phyloP scores from a whole-genome alignment of 2,888 invertebrate species.

The Ferdinandea cuprea region DNA sequence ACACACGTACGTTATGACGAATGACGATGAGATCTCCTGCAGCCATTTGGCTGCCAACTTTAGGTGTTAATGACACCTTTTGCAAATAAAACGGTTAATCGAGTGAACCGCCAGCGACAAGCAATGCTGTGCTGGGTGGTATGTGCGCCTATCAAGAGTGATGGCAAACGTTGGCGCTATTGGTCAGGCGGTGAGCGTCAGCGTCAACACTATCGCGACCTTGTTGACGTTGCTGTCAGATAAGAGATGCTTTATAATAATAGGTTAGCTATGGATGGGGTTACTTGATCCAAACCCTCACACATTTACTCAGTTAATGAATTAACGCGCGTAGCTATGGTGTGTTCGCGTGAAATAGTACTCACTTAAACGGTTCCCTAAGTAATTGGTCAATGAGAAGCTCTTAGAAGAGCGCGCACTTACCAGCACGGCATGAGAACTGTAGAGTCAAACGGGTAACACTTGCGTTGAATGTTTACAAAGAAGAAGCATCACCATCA shows the following conservation, averaged over 20 bases:
- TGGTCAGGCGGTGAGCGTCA: neutral
- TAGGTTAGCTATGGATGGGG: neutral
- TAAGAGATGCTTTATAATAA: constrained; percentile 36
- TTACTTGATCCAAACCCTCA: constrained; percentile 1
- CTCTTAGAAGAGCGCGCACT: constrained; percentile 33
- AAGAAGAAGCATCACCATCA: constrained; percentile 17
- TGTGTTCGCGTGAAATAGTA: neutral
- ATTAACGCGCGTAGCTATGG: neutral
- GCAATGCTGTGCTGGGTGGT: neutral
- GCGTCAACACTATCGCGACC: constrained; percentile 15
- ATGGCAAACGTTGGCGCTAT: neutral
- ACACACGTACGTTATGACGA: constrained; percentile 13
- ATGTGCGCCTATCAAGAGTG: constrained; percentile 20
- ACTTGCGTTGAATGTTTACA: constrained; percentile 8
- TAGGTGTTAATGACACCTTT: constrained; percentile 59
- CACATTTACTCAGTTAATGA: constrained; percentile 1
- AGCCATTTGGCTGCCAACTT: constrained; percentile 46
- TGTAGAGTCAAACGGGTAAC: constrained; percentile 56
- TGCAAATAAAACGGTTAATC: constrained; percentile 52
- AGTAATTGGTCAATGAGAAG: constrained; percentile 65
- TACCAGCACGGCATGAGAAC: constrained; percentile 22
- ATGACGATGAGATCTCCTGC: constrained; percentile 21
- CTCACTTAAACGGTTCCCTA: constrained; percentile 45
- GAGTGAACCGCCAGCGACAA: neutral
- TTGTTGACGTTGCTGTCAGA: constrained; percentile 40